A percentile compares a stretch with the other conserved stretches of the same genome.
Evolutionary conservation across 2,113 vertebrate genomes (phyloP).

Genomic region (Nibea albiflora): DNA sequence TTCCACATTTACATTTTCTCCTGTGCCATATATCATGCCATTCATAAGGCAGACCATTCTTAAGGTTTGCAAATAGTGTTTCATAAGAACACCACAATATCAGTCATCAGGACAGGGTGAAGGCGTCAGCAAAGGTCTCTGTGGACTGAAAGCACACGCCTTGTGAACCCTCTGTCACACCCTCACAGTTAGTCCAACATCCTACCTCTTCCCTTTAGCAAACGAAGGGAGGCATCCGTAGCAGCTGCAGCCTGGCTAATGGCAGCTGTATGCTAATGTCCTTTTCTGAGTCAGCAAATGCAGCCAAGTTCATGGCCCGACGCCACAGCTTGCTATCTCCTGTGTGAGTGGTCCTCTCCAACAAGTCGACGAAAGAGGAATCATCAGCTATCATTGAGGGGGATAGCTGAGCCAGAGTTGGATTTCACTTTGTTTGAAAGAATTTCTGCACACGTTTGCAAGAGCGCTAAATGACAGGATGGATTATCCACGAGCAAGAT

Average conservation of each 20-base stretch:
- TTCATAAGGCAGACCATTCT: neutral
- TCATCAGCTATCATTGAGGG: constrained; percentile 19
- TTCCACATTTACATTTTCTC: neutral
- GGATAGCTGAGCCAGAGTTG: neutral
- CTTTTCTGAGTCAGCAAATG: constrained; percentile 80
- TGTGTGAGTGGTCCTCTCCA: constrained; percentile 43
- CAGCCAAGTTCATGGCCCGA: constrained; percentile 59
- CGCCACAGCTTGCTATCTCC: constrained; percentile 51
- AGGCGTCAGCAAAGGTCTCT: constrained; percentile 28
- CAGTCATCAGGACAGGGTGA: constrained; percentile 24
- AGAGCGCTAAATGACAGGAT: constrained; percentile 11
- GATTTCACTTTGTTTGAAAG: constrained; percentile 24
- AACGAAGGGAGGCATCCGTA: constrained; percentile 49
- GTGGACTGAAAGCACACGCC: constrained; percentile 17
- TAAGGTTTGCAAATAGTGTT: constrained; percentile 27
- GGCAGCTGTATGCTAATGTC: constrained; percentile 83
- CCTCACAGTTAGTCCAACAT: constrained; percentile 21
- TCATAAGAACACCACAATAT: constrained; percentile 25
- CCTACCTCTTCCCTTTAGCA: constrained; percentile 41
- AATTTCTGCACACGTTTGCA: constrained; percentile 22
- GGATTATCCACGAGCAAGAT: constrained; percentile 14
- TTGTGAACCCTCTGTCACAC: constrained; percentile 33
- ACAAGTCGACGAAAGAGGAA: constrained; percentile 29
- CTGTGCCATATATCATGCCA: neutral
- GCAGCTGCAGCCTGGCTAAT: constrained; percentile 72